Percentiles rank a stretch among this genome's conserved stretches.
phyloP scores from a whole-genome alignment of 2,797 vertebrate species.

The Sebastes dallii region DNA sequence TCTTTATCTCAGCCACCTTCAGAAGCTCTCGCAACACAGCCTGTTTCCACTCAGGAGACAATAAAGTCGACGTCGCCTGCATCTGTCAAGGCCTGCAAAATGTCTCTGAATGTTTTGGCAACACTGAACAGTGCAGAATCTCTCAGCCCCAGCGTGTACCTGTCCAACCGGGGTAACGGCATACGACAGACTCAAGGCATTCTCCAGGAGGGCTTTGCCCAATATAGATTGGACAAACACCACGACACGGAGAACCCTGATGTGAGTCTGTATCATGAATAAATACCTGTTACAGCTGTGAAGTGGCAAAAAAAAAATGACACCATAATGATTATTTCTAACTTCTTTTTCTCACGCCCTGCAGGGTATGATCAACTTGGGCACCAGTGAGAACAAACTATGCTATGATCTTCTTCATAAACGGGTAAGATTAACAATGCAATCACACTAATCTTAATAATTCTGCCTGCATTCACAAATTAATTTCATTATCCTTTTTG shows the following conservation, averaged over 20 bases:
- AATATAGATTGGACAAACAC: slow-evolving; percentile 85
- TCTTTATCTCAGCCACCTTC: slow-evolving; percentile 35
- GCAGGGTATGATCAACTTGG: slow-evolving; percentile 95
- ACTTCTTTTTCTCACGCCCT: background rate
- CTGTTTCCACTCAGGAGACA: slow-evolving; percentile 26
- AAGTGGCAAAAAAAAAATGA: background rate
- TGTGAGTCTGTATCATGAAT: slow-evolving; percentile 79
- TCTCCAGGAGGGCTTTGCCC: slow-evolving; percentile 87
- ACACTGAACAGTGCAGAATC: background rate
- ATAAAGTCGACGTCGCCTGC: slow-evolving; percentile 7
- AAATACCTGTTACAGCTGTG: background rate
- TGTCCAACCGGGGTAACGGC: slow-evolving; percentile 82
- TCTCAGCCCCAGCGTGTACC: slow-evolving; percentile 59
- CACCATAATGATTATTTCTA: background rate
- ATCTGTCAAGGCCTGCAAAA: slow-evolving; percentile 27
- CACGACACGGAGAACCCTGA: slow-evolving; percentile 89
- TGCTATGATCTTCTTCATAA: slow-evolving; percentile 92
- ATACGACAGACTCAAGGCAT: slow-evolving; percentile 84
- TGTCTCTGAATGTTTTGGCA: background rate
- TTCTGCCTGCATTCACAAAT: background rate
- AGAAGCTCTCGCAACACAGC: slow-evolving; percentile 9
- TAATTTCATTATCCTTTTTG: slow-evolving; percentile 1
- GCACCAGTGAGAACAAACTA: slow-evolving; percentile 97
- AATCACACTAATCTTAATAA: background rate
- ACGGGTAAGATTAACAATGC: slow-evolving; percentile 83